Base-by-base conservation (phyloP, 2,797 vertebrate species). In the Microcaecilia unicolor region DNA sequence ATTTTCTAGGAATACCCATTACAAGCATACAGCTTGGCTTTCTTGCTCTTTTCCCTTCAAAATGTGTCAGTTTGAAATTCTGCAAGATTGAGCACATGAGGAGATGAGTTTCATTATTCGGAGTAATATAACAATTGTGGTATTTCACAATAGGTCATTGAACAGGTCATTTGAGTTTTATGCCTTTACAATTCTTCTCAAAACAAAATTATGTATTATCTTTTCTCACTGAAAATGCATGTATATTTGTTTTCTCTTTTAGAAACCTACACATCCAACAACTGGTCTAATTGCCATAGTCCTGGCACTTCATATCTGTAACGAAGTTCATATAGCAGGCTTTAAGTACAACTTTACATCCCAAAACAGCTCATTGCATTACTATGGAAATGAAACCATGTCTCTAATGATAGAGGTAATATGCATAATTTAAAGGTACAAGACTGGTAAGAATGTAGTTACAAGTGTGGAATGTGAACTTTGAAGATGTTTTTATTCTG, bases 201-300 rank as follows among this genome's bases (percentile, higher is more conserved):
- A 31, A 31, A 9, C 9, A 31, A 22, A 5, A 25, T 2, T 9
- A 25, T n/a, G n/a, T n/a, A n/a, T n/a, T n/a, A n/a, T n/a, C n/a
- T 45, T 44, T 18, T 6, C 51, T 44, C n/a, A 7, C 7, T 33
- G 5, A 39, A 28, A 6, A 23, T 45, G 9, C 9, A 39, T 28
- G 37, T n/a, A 1, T 17, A 5, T 6, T 38, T 18, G 55, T 17
- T 58, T 12, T 37, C 55, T 31, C 1, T 58, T 56, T 11, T 18
- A 85, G 83, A 83, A 76, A 69, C 81, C 81, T 31, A 80, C 81
- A 48, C 82, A 86, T 45, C 83, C 83, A 8, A 86, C 83, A 1
- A 86, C 83, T 0, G 82, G 83, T 6, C 71, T 86, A 12, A 85
- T 86, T 45, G 83, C 83, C 24, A 73, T 86, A 49, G 61, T 81